A percentile compares a stretch with the other conserved stretches of the same genome.
Evolutionary conservation across 2,113 vertebrate genomes (phyloP).

Genomic region (Oryzias celebensis): DNA sequence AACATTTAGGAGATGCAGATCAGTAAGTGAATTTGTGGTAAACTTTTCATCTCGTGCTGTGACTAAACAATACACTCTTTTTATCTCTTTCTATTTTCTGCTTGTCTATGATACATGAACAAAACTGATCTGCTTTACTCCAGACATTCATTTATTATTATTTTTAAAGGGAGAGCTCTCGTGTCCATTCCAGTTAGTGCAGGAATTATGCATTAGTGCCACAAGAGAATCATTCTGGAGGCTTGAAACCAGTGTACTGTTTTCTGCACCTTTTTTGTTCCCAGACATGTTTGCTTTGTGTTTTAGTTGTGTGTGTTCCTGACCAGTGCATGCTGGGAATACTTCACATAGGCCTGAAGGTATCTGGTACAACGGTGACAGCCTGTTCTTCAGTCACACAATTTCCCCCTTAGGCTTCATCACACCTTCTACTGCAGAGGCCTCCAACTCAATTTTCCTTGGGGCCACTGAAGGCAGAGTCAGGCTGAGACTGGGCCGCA

Average conservation of each 20-base stretch:
- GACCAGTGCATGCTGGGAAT: not conserved
- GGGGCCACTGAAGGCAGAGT: not conserved
- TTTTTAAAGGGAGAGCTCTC: not conserved
- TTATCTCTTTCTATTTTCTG: not conserved
- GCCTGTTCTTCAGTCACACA: constrained; percentile 51
- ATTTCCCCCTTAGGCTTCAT: constrained; percentile 20
- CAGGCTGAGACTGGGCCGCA: too few species aligned
- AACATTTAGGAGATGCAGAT: too few species aligned
- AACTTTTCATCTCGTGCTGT: too few species aligned
- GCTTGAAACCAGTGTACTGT: not conserved
- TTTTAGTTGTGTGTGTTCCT: constrained; percentile 8
- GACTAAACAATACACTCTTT: too few species aligned
- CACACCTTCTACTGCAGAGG: constrained; percentile 11
- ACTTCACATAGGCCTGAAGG: constrained; percentile 16
- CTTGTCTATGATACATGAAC: not conserved
- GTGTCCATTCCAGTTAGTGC: constrained; percentile 23
- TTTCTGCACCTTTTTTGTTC: not conserved
- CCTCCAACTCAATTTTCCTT: too few species aligned
- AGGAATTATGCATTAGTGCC: constrained; percentile 40
- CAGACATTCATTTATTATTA: not conserved
- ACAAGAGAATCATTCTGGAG: not conserved
- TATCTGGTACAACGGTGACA: constrained; percentile 34
- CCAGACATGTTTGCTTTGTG: constrained; percentile 1
- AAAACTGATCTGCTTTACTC: not conserved
- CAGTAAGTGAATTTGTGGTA: too few species aligned